Percentiles rank a stretch among this genome's conserved stretches.
Conservation (phyloP, 92 coral and sea anemone species). For the Ricordea florida region DNA sequence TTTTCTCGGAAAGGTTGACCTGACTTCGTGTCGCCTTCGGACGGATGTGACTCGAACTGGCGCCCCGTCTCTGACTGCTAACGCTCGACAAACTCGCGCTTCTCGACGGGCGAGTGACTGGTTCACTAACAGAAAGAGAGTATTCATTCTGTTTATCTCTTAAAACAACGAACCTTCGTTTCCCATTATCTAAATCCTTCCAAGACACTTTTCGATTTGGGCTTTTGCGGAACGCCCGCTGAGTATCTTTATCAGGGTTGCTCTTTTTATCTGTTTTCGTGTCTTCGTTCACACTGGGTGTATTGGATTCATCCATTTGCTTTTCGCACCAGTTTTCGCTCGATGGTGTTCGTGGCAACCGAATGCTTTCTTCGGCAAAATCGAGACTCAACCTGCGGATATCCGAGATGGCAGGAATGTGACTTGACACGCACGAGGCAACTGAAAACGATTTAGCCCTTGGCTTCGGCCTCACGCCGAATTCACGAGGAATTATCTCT, state of each 20-base stretch:
- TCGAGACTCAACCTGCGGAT: conserved; percentile 11
- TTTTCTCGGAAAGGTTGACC: not conserved
- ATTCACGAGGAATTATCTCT: not conserved
- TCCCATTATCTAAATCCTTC: too few relatives aligned
- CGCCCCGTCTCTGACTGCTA: not conserved
- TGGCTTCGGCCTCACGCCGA: too few relatives aligned
- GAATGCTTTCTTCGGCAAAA: not conserved
- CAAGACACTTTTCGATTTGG: conserved; percentile 6
- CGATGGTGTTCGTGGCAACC: not conserved
- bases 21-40: not conserved
- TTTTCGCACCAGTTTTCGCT: not conserved
- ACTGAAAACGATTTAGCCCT: too few relatives aligned
- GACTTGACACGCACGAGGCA: not conserved
- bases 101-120: not conserved
- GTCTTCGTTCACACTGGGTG: not conserved
- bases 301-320: not conserved
- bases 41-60: not conserved
- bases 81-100: not conserved
- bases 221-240: not conserved
- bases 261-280: too few relatives aligned
- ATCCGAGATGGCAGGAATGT: not conserved
- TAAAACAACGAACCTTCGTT: too few relatives aligned
- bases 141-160: not conserved
- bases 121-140: not conserved
- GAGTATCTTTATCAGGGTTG: not conserved